Base-by-base conservation (phyloP, 2,797 vertebrate genomes). In the Lindbergichthys nudifrons region DNA sequence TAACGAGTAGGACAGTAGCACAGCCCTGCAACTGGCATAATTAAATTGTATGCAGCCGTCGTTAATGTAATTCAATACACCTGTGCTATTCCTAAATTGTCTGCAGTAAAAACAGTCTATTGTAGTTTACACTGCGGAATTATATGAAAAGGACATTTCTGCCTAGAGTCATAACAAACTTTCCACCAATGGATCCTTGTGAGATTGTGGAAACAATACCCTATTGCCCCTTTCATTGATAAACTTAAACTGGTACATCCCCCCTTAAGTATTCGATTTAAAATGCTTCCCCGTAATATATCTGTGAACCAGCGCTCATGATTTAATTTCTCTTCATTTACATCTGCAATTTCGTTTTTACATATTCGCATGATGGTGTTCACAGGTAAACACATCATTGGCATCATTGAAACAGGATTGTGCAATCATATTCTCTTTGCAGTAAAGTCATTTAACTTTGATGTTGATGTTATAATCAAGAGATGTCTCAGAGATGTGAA, bases 161-260 rank as follows among this genome's bases (percentile, higher is more conserved):
- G 70, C 73, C 53, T 84, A 36, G 30, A 68, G 36, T 77, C 67
- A 47, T 30, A 39, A 52, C 32, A 36, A 36, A 36, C 8, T 36
- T 36, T 9, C 41, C 77, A 58, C 52, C n/a, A 36, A 36, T 57
- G 72, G 66, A 59, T 47, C 42, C 19, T 70, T 73, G 74, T 73
- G 64, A 58, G 56, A 69, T 12, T 54, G 26, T 46, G 36, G 56
- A 60, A 43, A 58, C 50, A 36, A 36, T 8, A 36, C 32, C 8
- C 32, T 36, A 60, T 43, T 56, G 41, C 21, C n/a, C 19, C 39
- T 19, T 39, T 77, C 23, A 23, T 66, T 70, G 47, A 74, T 43
- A 59, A 62, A 58, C 23, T 14, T 53, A 41, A 63, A 57, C 7
- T 43, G n/a, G 45, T 41, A 19, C 30, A 8, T 26, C n/a, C 65